phyloP scores from a whole-genome alignment of 2,113 vertebrate species.

The Melanocharis versteri region DNA sequence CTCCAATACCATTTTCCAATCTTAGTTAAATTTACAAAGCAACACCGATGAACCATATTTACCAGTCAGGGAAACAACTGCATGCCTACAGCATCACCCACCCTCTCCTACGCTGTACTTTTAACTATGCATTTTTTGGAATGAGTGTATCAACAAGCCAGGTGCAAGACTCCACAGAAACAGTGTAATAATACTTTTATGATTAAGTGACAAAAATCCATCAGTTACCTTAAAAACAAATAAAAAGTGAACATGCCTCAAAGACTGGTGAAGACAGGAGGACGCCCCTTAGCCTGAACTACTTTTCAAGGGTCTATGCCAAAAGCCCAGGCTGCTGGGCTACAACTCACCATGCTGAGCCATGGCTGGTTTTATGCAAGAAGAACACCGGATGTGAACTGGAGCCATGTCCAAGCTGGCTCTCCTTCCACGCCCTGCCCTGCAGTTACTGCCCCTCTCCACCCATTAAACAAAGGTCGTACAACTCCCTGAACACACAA shows the following conservation, averaged over 20 bases:
- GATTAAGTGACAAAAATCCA: background rate
- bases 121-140: background rate
- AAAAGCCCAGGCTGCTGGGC: background rate
- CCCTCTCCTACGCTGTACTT: background rate
- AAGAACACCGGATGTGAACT: background rate
- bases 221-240: background rate
- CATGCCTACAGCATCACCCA: background rate
- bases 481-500: background rate
- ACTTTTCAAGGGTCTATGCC: background rate
- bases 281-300: background rate
- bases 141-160: background rate
- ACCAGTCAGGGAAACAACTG: background rate
- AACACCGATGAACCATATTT: rapidly evolving
- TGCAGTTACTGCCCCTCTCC: background rate
- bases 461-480: background rate
- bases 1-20: background rate
- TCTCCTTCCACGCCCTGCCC: background rate
- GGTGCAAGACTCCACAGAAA: background rate
- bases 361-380: background rate
- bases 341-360: background rate
- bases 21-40: background rate
- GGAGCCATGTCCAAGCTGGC: background rate
- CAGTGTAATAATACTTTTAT: background rate
- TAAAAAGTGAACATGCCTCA: background rate
- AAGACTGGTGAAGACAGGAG: background rate